Percentiles rank a stretch among this genome's conserved stretches.
Evolutionary conservation across 2,113 vertebrate species (phyloP).

Genomic region (Etheostoma spectabile): DNA sequence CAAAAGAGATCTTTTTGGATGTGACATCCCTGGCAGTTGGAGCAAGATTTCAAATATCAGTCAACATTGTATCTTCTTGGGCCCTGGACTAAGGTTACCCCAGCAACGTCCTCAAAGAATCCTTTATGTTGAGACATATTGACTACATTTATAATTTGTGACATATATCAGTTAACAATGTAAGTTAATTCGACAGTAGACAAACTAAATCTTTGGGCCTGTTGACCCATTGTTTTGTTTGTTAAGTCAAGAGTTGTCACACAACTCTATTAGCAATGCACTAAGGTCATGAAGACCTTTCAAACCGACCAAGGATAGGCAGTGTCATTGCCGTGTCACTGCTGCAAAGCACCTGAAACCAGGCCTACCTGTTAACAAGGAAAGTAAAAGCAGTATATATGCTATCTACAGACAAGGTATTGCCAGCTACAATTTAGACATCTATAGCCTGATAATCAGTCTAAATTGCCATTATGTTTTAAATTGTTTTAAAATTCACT

Average conservation of each 20-base stretch:
- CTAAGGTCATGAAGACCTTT: not conserved
- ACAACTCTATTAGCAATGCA: too few relatives aligned
- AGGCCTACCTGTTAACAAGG: not conserved
- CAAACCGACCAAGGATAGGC: not conserved
- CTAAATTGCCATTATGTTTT: too few relatives aligned
- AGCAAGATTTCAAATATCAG: conserved; percentile 31
- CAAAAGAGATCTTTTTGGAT: conserved; percentile 57
- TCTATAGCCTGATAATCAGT: too few relatives aligned
- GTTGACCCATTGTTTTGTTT: not conserved
- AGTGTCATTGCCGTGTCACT: not conserved
- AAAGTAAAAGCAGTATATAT: too few relatives aligned
- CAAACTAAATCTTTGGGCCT: not conserved
- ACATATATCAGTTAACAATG: not conserved
- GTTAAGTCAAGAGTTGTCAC: not conserved
- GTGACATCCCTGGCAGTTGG: conserved; percentile 46
- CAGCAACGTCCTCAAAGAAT: not conserved
- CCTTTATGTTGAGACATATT: not conserved
- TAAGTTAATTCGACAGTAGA: not conserved
- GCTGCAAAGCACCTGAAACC: not conserved
- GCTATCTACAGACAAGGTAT: too few relatives aligned
- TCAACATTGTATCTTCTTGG: not conserved
- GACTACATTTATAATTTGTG: not conserved
- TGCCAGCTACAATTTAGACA: too few relatives aligned
- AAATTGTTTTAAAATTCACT: too few relatives aligned
- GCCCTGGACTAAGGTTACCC: not conserved